phyloP scores from a whole-genome alignment of 2,797 vertebrate genomes.

The Gambusia yucatana region DNA sequence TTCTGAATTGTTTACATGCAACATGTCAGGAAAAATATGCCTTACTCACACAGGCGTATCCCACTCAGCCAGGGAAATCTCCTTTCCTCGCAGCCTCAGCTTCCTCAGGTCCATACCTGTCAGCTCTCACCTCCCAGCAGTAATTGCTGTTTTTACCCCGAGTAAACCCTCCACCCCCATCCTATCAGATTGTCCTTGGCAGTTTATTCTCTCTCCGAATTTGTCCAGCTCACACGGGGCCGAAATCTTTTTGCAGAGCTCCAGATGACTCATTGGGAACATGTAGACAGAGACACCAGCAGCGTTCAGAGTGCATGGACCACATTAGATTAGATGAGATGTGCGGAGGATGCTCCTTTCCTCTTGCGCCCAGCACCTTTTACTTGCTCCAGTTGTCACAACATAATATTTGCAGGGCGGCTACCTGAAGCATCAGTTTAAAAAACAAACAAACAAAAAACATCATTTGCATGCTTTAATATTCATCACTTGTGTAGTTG shows the following conservation, averaged over 20 bases:
- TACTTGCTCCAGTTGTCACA: not conserved
- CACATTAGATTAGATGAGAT: conserved; percentile 46
- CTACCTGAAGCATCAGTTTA: not conserved
- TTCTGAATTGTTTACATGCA: conserved; percentile 38
- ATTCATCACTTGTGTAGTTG: not conserved
- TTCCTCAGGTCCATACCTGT: conserved; percentile 10
- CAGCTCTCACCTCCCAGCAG: not conserved
- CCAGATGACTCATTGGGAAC: conserved; percentile 65
- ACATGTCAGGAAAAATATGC: conserved; percentile 25
- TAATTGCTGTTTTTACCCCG: conserved; percentile 38
- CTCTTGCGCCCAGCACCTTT: conserved; percentile 16
- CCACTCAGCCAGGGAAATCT: conserved; percentile 20
- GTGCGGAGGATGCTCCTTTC: conserved; percentile 29
- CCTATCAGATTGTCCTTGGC: conserved; percentile 62
- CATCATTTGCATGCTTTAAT: not conserved
- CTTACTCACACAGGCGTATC: conserved; percentile 10
- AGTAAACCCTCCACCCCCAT: conserved; percentile 28
- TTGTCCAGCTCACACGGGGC: conserved; percentile 48
- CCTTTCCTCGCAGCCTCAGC: not conserved
- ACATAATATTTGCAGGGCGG: not conserved
- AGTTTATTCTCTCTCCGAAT: conserved; percentile 52
- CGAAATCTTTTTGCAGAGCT: conserved; percentile 42
- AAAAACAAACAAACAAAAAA: too few species aligned
- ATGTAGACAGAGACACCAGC: conserved; percentile 60
- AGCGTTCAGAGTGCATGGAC: conserved; percentile 29